phyloP scores from a whole-genome alignment of 2,797 vertebrate genomes.

The Champsocephalus gunnari region DNA sequence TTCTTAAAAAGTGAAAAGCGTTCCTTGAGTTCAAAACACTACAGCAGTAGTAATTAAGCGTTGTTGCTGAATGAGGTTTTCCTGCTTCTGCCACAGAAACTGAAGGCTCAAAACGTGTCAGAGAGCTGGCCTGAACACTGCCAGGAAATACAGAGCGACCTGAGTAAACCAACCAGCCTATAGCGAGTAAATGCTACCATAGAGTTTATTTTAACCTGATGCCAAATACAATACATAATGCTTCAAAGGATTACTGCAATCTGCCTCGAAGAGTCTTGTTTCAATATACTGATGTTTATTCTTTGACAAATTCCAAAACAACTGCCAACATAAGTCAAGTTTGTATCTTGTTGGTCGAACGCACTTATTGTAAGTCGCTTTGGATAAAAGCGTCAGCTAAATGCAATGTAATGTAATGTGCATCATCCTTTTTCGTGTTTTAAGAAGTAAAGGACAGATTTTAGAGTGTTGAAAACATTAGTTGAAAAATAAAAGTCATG shows the following conservation, averaged over 20 bases:
- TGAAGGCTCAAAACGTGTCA: background rate
- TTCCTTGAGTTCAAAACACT: background rate
- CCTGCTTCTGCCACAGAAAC: background rate
- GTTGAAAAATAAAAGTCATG: too few relatives aligned
- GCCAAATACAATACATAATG: background rate
- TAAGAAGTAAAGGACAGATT: background rate
- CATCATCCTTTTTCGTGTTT: background rate
- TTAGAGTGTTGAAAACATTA: background rate
- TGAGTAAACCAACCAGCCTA: background rate
- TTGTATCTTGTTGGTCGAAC: too few relatives aligned
- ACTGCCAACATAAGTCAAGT: background rate
- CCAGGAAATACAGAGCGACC: constrained; percentile 11
- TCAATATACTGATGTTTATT: background rate
- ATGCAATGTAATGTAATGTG: background rate
- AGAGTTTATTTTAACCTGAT: background rate
- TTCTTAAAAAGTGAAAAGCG: background rate
- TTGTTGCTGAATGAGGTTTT: background rate
- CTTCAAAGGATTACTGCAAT: background rate
- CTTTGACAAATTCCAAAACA: background rate
- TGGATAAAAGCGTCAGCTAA: too few relatives aligned
- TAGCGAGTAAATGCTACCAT: background rate
- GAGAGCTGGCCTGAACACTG: background rate
- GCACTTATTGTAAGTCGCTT: too few relatives aligned
- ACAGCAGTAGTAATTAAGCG: background rate
- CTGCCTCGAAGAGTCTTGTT: background rate